A percentile compares a stretch with the other conserved stretches of the same genome.
These are phyloP conservation scores for Litocranius walleri DNA, from an alignment of 2,113 vertebrate genomes.

Conservation along the genomic window DNA sequence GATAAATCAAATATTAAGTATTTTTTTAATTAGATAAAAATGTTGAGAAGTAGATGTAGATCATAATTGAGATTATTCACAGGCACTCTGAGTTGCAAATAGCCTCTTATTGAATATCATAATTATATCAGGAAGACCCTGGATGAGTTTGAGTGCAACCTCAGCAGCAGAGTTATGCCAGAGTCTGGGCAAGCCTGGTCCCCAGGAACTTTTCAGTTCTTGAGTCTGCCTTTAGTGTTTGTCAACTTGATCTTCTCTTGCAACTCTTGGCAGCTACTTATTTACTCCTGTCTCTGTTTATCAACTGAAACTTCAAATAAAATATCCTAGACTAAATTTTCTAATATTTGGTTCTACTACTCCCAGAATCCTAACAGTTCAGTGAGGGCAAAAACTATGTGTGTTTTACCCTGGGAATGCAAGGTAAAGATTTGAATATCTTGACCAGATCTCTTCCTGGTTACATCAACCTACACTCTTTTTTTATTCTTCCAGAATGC, in stretches of 20 bases:
- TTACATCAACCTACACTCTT: neutral
- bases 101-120: neutral
- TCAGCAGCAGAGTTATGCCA: neutral
- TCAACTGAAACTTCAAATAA: neutral
- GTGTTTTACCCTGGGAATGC: neutral
- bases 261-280: neutral
- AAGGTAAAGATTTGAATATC: neutral
- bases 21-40: neutral
- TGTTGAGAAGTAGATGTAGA: neutral
- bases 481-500: neutral
- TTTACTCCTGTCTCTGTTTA: neutral
- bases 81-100: neutral
- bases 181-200: neutral
- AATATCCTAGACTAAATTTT: neutral
- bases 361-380: neutral
- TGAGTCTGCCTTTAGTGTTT: neutral
- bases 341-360: neutral
- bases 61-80: neutral
- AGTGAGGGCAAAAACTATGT: neutral
- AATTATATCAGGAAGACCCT: neutral
- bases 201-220: neutral
- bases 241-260: neutral
- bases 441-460: neutral
- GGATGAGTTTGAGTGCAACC: neutral
- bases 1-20: neutral